phyloP scores from a whole-genome alignment of 2,113 vertebrate genomes.

The Alligator sinensis region DNA sequence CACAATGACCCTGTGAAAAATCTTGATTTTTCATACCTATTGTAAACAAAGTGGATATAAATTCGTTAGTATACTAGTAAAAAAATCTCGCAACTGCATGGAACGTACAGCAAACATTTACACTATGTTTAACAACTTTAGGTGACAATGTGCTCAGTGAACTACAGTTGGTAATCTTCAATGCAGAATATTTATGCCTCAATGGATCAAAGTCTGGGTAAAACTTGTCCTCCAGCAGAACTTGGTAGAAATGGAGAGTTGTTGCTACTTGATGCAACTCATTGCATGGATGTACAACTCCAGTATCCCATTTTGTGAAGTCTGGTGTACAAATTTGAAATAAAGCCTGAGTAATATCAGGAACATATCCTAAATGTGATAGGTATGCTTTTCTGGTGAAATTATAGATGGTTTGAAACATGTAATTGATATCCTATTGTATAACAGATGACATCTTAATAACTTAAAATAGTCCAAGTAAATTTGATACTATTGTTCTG shows the following conservation, averaged over 20 bases:
- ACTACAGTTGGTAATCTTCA: conserved; percentile 56
- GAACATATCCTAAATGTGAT: not conserved
- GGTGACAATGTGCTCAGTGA: conserved; percentile 59
- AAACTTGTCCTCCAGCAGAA: conserved; percentile 33
- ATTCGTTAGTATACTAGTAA: not conserved
- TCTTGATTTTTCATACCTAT: not conserved
- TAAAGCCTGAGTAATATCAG: not conserved
- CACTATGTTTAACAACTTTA: conserved; percentile 49
- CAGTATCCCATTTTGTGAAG: not conserved
- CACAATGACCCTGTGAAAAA: not conserved
- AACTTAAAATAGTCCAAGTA: conserved; percentile 9
- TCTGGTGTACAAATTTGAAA: not conserved
- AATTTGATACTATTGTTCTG: not conserved
- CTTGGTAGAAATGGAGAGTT: conserved; percentile 17
- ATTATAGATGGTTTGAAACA: conserved; percentile 5
- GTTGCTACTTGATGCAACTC: not conserved
- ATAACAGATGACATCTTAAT: conserved; percentile 3
- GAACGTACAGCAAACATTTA: conserved; percentile 47
- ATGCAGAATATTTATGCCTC: conserved; percentile 30
- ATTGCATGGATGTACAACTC: not conserved
- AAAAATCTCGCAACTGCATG: not conserved
- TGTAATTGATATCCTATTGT: not conserved
- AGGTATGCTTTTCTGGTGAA: not conserved
- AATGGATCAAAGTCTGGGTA: conserved; percentile 34
- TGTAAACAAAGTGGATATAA: not conserved